Evolutionary conservation across 2,888 invertebrate species (phyloP), one percentile per base, ranked within the genome.

Genomic region (Lampropteryx suffumata): DNA sequence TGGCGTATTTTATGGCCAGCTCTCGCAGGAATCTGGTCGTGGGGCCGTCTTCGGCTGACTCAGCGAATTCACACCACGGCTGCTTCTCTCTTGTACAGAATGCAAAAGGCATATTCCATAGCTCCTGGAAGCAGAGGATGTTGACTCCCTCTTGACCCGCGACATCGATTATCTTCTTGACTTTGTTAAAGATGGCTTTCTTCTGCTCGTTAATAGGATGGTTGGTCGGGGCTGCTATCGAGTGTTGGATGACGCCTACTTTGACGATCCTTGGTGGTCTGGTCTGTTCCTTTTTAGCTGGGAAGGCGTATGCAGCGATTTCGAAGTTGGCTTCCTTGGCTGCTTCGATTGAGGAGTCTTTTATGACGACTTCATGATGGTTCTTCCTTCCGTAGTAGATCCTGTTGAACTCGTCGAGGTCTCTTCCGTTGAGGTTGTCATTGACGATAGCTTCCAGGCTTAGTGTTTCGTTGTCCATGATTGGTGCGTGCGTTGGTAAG

Each of bases 21-120:
- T 95, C 92, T 64, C 94, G 92, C 28, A 99, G 80, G 73, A 99
- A 94, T 62, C 93, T 91, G 0, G 97, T 98, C 0, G 98, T 96
- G 0, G 97, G 95, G 0, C 99, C 99, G 42, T 92, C 89, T 77
- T 96, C 95, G 0, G 97, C 98, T 14, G 95, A 94, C 82, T 99
- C 99, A 0, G 99, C 99, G 81, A 99, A 98, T 84, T 99, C 98
- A 71, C 96, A 96, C 99, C 99, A 99, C 0, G 99, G 99, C 56
- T 94, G 93, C 76, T 98, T 98, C 86, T 98, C 98, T 30, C 99
- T 92, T 0, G 99, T 99, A 80, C 99, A 99, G 84, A 99, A 99
- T 0, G 96, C 98, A 87, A 99, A 99, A 0, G 99, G 99, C 99
- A 99, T 99, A 48, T 95, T 95, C 99, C 99, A 99, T 7, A 98